Evolutionary conservation across 2,888 invertebrate genomes (phyloP), one percentile per base, ranked within the genome.

Genomic region (Altica lythri): DNA sequence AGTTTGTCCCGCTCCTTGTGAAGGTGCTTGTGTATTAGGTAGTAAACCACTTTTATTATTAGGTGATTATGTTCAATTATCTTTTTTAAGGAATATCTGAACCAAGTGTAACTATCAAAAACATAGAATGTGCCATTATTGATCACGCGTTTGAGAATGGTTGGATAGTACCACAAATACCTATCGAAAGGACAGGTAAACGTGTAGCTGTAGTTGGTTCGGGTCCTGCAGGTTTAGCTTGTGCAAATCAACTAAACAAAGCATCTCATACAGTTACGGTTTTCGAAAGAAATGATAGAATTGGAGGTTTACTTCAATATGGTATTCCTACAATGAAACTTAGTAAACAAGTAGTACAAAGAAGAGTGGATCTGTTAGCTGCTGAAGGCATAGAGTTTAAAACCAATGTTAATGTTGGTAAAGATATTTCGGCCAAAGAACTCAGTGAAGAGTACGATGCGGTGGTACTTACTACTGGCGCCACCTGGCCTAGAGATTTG

Each of bases 251-350:
- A 71, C 80, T 99, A 1, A 98, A 99, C 74, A 95, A 95, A 84
- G 94, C 91, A 35, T 98, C 98, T 0, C 97, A 99, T 79, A 79
- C 79, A n/a, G 95, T 98, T 1, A 95, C 95, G 0, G 96, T 99
- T 29, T 98, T 90, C 78, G 99, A 99, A 75, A 84, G 98, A 52
- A 98, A 98, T 77, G 96, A 98, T 77, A 85, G 95, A 6, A 80
- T 94, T 2, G 98, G 98, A 52, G 99, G 99, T 0, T 81, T 99
- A 14, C 80, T 99, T 40, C 93, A 95, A 72, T 99, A 99, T 77
- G 99, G 99, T 53, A 99, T 99, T 73, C 99, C 99, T 10, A 95
- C 94, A 4, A 99, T 99, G 98, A 99, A 99, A 79, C 81, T 99
- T 6, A 89, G 92, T 71, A 99, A 98, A 77, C 84, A 89, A 57